phyloP scores from a whole-genome alignment of 2,888 invertebrate species.

The Ypsolopha scabrella region DNA sequence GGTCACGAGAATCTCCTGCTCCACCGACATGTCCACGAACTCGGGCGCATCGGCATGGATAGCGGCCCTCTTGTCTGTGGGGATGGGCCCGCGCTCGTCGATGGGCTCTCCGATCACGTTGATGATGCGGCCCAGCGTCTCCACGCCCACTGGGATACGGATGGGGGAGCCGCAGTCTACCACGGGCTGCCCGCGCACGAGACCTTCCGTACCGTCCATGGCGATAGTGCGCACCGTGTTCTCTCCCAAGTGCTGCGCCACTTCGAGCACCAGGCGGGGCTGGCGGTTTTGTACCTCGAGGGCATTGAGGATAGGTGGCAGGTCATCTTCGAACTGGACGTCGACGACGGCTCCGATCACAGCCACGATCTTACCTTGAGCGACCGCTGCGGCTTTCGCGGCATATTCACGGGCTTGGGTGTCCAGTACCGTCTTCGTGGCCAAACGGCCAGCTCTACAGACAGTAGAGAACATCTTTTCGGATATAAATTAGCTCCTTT shows the following conservation, averaged over 20 bases:
- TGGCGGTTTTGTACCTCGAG: constrained; percentile 79
- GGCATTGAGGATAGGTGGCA: constrained; percentile 95
- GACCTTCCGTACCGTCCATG: constrained; percentile 94
- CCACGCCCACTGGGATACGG: constrained; percentile 92
- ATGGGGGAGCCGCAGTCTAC: constrained; percentile 89
- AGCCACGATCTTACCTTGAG: constrained; percentile 84
- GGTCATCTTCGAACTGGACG: constrained; percentile 89
- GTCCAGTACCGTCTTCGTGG: constrained; percentile 56
- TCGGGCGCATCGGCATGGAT: constrained; percentile 95
- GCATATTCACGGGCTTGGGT: constrained; percentile 29
- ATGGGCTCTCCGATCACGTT: constrained; percentile 89
- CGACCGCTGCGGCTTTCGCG: constrained; percentile 29
- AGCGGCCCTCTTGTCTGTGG: constrained; percentile 82
- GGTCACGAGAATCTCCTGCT: constrained; percentile 90
- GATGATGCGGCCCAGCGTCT: constrained; percentile 92
- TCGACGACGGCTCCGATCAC: constrained; percentile 99
- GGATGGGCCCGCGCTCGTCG: constrained; percentile 89
- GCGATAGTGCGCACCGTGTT: constrained; percentile 92
- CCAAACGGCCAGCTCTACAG: constrained; percentile 72
- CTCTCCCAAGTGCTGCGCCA: constrained; percentile 86
- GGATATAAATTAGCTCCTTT: constrained; percentile 16
- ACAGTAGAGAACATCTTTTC: constrained; percentile 71
- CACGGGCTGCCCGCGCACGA: constrained; percentile 86
- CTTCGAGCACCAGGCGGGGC: constrained; percentile 88
- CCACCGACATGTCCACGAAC: constrained; percentile 95